Conservation (phyloP, 2,797 vertebrate genomes). For the Thunnus albacares region DNA sequence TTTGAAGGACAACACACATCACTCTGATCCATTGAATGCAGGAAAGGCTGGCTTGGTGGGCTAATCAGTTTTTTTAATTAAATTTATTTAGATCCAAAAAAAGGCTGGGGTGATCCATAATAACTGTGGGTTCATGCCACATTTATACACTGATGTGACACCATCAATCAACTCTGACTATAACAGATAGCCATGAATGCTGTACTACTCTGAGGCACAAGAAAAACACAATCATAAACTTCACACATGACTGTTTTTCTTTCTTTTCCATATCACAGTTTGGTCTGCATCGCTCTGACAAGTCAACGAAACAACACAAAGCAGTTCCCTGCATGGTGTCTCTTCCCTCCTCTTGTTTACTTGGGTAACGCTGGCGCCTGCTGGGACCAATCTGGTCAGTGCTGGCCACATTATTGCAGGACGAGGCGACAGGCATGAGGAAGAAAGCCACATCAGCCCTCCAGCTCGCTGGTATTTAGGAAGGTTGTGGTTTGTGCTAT, state of each 20-base stretch:
- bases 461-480: constrained; percentile 33
- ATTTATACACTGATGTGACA: background rate
- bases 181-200: background rate
- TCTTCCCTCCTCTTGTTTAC: constrained; percentile 61
- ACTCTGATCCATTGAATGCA: background rate
- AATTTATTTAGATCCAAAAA: background rate
- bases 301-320: constrained; percentile 56
- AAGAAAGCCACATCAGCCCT: constrained; percentile 57
- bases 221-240: constrained; percentile 17
- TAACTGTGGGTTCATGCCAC: background rate
- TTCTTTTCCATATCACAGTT: background rate
- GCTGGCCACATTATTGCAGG: constrained; percentile 50
- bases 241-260: background rate
- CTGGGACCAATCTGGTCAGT: constrained; percentile 64
- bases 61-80: background rate
- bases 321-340: constrained; percentile 51
- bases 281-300: constrained; percentile 19
- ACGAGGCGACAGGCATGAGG: constrained; percentile 49
- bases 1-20: too few species aligned
- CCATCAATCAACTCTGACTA: background rate
- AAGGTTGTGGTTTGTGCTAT: constrained; percentile 56
- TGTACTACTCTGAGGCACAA: background rate
- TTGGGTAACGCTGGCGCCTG: constrained; percentile 60
- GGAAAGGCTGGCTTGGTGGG: background rate
- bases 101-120: background rate